A percentile compares a stretch with the other conserved stretches of the same genome.
Conservation (phyloP, 2,888 invertebrate genomes). For the Epiblema foenella region DNA sequence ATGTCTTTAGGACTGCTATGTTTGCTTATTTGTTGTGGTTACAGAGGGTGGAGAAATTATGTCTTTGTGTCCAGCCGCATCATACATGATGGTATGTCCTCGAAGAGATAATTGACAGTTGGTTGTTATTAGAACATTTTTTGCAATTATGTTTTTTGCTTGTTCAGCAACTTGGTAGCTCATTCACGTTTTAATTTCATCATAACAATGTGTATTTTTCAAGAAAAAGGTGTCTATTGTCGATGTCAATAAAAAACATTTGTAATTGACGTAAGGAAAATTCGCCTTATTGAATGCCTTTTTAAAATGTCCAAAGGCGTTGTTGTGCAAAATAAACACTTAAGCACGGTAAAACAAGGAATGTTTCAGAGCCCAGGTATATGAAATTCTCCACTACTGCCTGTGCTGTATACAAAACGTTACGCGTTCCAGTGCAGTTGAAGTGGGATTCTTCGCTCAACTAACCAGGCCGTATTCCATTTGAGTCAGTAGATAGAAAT, state of each 20-base stretch:
- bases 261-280: no score
- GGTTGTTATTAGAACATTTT: slow-evolving; percentile 1
- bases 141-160: background rate
- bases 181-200: no score
- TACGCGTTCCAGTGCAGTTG: no score
- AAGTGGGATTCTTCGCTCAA: background rate
- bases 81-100: slow-evolving; percentile 17
- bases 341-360: no score
- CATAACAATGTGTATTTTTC: no score
- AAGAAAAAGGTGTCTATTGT: no score
- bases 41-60: background rate
- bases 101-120: slow-evolving; percentile 12
- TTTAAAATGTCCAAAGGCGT: no score
- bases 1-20: background rate
- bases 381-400: no score
- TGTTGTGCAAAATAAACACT: no score
- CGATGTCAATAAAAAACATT: no score
- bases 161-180: background rate
- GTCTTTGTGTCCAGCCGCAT: background rate
- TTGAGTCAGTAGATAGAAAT: background rate
- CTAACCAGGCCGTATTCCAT: background rate
- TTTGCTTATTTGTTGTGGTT: background rate
- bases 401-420: background rate
- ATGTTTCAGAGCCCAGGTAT: no score
- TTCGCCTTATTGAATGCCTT: no score